Conservation (phyloP, 2,888 invertebrate genomes). For the Heteromurus nitidus region DNA sequence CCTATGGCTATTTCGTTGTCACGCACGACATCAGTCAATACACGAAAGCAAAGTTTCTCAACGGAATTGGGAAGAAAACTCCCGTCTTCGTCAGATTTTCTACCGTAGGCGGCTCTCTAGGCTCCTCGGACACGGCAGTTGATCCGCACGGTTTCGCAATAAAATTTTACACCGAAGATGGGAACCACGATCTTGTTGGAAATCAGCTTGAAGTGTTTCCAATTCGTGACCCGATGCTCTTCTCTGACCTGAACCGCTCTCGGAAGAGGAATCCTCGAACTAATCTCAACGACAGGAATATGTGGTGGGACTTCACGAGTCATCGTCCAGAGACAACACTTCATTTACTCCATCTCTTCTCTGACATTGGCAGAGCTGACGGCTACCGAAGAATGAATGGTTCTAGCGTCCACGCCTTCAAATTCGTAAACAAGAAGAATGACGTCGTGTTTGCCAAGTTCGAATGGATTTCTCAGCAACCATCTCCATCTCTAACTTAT, state of each 20-base stretch:
- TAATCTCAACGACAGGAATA: constrained; percentile 83
- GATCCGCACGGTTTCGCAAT: constrained; percentile 78
- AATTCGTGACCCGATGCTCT: constrained; percentile 90
- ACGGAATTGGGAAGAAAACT: constrained; percentile 92
- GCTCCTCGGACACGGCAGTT: constrained; percentile 78
- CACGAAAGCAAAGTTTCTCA: constrained; percentile 78
- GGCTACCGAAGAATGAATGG: constrained; percentile 89
- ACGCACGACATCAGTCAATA: constrained; percentile 90
- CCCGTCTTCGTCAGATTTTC: constrained; percentile 89
- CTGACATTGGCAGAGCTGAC: constrained; percentile 94
- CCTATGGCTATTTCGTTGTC: constrained; percentile 91
- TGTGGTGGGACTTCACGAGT: constrained; percentile 97
- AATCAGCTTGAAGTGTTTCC: constrained; percentile 85
- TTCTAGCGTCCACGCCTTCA: constrained; percentile 95
- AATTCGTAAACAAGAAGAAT: constrained; percentile 85
- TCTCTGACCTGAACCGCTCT: constrained; percentile 94
- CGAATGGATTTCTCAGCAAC: constrained; percentile 76
- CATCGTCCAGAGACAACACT: constrained; percentile 91
- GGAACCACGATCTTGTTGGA: constrained; percentile 65
- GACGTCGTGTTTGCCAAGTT: constrained; percentile 83
- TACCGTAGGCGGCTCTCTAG: constrained; percentile 92
- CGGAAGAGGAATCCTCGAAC: constrained; percentile 93
- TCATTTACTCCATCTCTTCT: constrained; percentile 88
- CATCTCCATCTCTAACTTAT: too few species aligned
- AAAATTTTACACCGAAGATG: constrained; percentile 77